Conservation (phyloP, 1,140 invertebrate genomes). For the Diplogasteroides magnus region DNA sequence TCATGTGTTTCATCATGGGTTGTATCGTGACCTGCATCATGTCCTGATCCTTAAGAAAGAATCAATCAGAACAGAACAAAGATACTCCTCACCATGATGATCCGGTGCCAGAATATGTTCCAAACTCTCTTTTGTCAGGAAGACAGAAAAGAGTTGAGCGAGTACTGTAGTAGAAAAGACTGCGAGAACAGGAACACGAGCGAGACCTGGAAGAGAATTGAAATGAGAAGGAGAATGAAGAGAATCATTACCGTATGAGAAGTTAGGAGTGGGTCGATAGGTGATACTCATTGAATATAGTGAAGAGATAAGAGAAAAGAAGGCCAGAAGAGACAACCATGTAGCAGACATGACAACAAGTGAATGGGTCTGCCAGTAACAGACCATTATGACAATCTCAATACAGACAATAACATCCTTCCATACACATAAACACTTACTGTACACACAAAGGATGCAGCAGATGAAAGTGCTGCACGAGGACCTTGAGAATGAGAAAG, state of each 20-base stretch:
- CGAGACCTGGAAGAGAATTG: conserved; percentile 37
- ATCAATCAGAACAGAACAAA: neutral
- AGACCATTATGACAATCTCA: no score
- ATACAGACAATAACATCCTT: no score
- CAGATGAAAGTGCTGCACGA: neutral
- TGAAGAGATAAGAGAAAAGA: conserved; percentile 46
- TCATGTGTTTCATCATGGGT: neutral
- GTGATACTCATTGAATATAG: conserved; percentile 40
- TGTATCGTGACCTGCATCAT: neutral
- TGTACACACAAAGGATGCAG: neutral
- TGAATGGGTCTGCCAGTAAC: conserved; percentile 23
- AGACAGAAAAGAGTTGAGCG: conserved; percentile 52
- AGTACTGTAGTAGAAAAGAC: conserved; percentile 52
- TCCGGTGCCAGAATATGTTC: conserved; percentile 51
- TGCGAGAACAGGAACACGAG: conserved; percentile 46
- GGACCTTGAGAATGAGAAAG: neutral
- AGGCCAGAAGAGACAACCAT: conserved; percentile 49
- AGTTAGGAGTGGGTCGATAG: conserved; percentile 36
- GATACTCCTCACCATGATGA: conserved; percentile 36
- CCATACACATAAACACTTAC: no score
- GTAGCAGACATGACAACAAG: conserved; percentile 41
- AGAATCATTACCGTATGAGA: conserved; percentile 18
- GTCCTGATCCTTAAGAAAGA: neutral
- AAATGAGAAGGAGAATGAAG: conserved; percentile 15
- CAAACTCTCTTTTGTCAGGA: conserved; percentile 49